Base-by-base conservation (phyloP, 2,797 vertebrate genomes). In the Microcaecilia unicolor region DNA sequence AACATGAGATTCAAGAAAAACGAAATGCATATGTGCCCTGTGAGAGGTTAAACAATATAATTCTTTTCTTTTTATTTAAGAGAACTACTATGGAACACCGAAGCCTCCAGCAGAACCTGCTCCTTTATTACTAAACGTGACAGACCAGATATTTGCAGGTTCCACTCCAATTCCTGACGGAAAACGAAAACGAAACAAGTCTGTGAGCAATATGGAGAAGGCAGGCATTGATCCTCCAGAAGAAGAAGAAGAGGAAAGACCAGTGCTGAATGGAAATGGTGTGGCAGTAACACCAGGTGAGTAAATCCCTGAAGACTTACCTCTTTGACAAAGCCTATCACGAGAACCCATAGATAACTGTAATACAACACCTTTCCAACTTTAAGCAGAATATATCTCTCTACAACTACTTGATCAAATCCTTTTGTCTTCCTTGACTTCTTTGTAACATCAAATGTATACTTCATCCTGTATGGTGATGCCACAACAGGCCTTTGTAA, bases 191-290 rank as follows among this genome's bases (percentile, higher is more conserved):
- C 87, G 96, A 48, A 99, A 98, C 81, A 97, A 97, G 58, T 99
- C 95, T 13, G 92, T 99, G 66, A 98, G 90, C 83, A 93, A 96
- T 76, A 99, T 99, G 96, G 94, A 99, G 64, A 97, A 94, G 70
- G 85, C 92, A 25, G 87, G 90, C 63, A 78, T 95, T 55, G 94
- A 96, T 53, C 92, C 93, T 18, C 93, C 92, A 0, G 93, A 95
- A 68, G 93, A 97, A 32, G 94, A 98, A 29, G 89, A 90, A 60
- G 96, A 98, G 60, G 92, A 97, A 72, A 92, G 82, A 55, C 84
- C 88, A 41, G 72, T 92, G 22, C 77, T 97, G 78, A 98, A 96
- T 12, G 95, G 94, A 67, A 96, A 96, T 44, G 88, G 89, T 1
- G 66, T 84, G 9, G 78, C 84, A 17, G 71, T 90, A 64, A 93